Evolutionary conservation across 2,113 vertebrate species (phyloP).

Genomic region (Apodemus sylvaticus): DNA sequence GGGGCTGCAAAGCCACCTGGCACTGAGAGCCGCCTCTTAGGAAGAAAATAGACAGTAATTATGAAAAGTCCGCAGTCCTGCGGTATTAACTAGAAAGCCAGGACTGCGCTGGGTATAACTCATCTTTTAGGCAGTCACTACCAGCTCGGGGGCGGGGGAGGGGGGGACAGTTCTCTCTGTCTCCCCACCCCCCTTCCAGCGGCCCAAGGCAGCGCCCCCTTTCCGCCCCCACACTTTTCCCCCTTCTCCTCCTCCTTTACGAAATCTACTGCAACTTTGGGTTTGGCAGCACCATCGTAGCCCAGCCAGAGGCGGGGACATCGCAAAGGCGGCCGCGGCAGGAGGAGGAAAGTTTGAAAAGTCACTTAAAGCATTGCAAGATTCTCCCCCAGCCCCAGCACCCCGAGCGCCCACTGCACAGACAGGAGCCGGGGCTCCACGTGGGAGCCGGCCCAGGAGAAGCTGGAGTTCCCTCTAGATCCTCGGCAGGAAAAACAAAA

Average conservation of each 20-base stretch:
- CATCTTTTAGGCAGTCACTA: not conserved
- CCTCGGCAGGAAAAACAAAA: not conserved
- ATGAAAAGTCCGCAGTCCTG: constrained; percentile 77
- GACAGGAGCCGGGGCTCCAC: not conserved
- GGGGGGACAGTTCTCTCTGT: not conserved
- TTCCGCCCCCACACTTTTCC: not conserved
- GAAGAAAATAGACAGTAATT: constrained; percentile 60
- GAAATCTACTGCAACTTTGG: constrained; percentile 71
- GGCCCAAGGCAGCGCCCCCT: constrained; percentile 55
- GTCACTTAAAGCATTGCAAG: constrained; percentile 67
- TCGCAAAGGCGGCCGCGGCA: constrained; percentile 26
- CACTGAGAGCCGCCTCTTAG: constrained; percentile 48
- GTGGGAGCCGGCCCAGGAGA: constrained; percentile 34
- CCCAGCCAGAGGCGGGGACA: constrained; percentile 61
- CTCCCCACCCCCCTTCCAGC: not conserved
- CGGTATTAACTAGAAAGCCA: constrained; percentile 66
- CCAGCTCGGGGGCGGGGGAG: no score
- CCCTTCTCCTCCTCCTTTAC: not conserved
- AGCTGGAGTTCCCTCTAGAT: not conserved
- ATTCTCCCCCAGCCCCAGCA: not conserved
- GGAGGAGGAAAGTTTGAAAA: constrained; percentile 78
- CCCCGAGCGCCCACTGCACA: not conserved
- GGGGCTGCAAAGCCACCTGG: constrained; percentile 58
- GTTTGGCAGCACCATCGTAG: constrained; percentile 25
- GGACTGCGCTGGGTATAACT: constrained; percentile 51